phyloP scores from a whole-genome alignment of 53 echinoderm and acorn worm species.

The Luidia sarsii region DNA sequence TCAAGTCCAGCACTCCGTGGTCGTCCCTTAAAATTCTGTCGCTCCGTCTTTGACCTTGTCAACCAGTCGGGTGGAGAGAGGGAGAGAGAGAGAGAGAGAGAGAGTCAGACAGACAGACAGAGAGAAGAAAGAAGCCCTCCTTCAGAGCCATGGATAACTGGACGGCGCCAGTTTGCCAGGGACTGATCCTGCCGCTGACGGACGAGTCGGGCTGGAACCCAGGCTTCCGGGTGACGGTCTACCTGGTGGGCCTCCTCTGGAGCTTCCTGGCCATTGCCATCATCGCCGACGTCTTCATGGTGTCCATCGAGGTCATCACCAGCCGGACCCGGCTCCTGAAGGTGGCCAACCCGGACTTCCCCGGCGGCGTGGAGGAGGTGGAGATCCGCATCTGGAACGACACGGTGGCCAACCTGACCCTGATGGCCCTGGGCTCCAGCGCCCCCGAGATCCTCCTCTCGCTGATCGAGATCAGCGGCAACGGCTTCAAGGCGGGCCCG shows the following conservation, averaged over 20 bases:
- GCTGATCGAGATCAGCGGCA: slow-evolving; percentile 84
- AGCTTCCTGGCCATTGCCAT: slow-evolving; percentile 89
- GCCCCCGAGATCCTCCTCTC: slow-evolving; percentile 94
- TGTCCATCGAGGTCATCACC: slow-evolving; percentile 94
- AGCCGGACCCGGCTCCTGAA: slow-evolving; percentile 74
- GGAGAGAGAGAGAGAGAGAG: too few species aligned
- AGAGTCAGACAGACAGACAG: too few species aligned
- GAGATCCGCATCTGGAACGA: slow-evolving; percentile 96
- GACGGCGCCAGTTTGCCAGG: slow-evolving; percentile 47
- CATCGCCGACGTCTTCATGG: slow-evolving; percentile 95
- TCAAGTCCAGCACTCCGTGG: too few species aligned
- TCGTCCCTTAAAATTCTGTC: too few species aligned
- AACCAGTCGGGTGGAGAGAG: too few species aligned
- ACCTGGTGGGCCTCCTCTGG: slow-evolving; percentile 79
- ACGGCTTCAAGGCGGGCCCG: slow-evolving; percentile 72
- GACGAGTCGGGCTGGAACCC: slow-evolving; percentile 84
- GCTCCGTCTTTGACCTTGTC: too few species aligned
- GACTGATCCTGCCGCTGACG: slow-evolving; percentile 77
- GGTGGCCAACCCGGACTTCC: slow-evolving; percentile 65
- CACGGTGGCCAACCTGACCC: slow-evolving; percentile 93
- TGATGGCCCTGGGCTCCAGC: slow-evolving; percentile 92
- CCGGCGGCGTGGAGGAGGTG: slow-evolving; percentile 82
- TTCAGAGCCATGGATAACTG: slow-evolving; percentile 23
- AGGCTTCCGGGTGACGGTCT: slow-evolving; percentile 66
- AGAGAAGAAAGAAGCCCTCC: neutral